Evolutionary conservation across 2,113 vertebrate genomes (phyloP).

Genomic region (Istiophorus platypterus): DNA sequence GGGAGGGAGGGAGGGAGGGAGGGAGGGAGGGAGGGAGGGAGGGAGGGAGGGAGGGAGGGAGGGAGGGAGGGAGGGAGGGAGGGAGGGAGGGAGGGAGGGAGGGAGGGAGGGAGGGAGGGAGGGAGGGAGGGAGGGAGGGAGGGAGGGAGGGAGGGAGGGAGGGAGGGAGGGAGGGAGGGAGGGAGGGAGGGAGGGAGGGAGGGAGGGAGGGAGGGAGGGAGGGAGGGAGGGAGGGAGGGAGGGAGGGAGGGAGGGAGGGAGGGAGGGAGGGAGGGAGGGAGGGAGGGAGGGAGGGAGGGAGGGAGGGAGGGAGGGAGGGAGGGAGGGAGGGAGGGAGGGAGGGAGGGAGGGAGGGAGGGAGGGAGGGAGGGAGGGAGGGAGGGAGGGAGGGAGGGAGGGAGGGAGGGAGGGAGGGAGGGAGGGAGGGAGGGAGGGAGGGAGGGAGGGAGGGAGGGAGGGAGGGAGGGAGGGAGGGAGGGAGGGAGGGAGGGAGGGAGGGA

Average conservation of each 20-base stretch:
- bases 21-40: slow-evolving; percentile 17
- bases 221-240: slow-evolving; percentile 20
- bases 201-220: slow-evolving; percentile 17
- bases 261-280: slow-evolving; percentile 24
- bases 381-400: slow-evolving; percentile 17
- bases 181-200: slow-evolving; percentile 15
- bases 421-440: slow-evolving; percentile 12
- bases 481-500: slow-evolving; percentile 16
- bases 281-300: slow-evolving; percentile 20
- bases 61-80: slow-evolving; percentile 12
- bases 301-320: slow-evolving; percentile 16
- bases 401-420: slow-evolving; percentile 20
- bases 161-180: slow-evolving; percentile 15
- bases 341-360: slow-evolving; percentile 15
- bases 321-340: slow-evolving; percentile 16
- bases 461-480: slow-evolving; percentile 20
- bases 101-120: slow-evolving; percentile 20
- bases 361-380: slow-evolving; percentile 15
- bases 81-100: slow-evolving; percentile 24
- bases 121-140: slow-evolving; percentile 16
- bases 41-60: slow-evolving; percentile 20
- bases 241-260: slow-evolving; percentile 12
- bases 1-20: slow-evolving; percentile 15
- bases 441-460: slow-evolving; percentile 24
- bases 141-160: slow-evolving; percentile 16